phyloP scores from a whole-genome alignment of 2,113 vertebrate species.

The Acrocephalus kingi region DNA sequence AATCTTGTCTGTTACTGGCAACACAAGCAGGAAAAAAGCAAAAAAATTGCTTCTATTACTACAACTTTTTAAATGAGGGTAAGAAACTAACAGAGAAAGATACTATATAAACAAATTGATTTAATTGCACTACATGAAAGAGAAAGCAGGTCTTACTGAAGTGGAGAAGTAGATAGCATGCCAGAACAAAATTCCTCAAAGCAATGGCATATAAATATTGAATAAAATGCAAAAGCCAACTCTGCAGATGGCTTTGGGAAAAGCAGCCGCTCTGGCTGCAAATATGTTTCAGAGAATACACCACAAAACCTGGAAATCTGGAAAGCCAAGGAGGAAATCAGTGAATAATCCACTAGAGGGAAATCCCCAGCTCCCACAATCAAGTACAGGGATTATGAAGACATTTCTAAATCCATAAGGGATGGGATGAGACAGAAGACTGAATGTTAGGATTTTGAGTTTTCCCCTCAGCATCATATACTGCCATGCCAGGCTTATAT shows the following conservation, averaged over 20 bases:
- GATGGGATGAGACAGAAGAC: background rate
- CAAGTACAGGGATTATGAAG: background rate
- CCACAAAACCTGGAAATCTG: background rate
- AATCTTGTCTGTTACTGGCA: background rate
- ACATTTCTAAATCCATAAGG: background rate
- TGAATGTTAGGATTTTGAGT: background rate
- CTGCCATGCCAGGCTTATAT: background rate
- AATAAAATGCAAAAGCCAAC: background rate
- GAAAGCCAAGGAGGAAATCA: slow-evolving; percentile 28
- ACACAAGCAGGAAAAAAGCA: background rate
- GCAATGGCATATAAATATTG: slow-evolving; percentile 7
- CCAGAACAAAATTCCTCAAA: slow-evolving; percentile 35
- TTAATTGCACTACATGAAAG: slow-evolving; percentile 27
- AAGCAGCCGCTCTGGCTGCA: background rate
- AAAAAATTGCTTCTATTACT: background rate
- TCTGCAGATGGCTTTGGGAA: background rate
- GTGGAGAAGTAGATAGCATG: background rate
- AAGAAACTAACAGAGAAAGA: background rate
- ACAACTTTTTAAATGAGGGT: background rate
- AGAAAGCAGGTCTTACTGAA: background rate
- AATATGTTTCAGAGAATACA: background rate
- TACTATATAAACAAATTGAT: background rate
- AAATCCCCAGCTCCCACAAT: background rate
- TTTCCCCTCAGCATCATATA: background rate
- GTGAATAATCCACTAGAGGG: background rate